Evolutionary conservation across 2,797 vertebrate species (phyloP).

Genomic region (Chrysocyon brachyurus): DNA sequence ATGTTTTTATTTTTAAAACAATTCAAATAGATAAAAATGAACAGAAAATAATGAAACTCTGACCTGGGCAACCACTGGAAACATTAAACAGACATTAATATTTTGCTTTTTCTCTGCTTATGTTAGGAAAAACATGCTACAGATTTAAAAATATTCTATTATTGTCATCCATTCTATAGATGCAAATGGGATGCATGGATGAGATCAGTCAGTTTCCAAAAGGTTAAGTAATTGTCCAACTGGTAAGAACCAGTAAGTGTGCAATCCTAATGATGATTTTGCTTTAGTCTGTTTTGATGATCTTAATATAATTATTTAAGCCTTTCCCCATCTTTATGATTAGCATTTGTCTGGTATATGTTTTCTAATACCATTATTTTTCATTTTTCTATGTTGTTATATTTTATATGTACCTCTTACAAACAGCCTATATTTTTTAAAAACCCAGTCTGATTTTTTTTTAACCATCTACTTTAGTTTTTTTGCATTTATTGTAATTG

Average conservation of each 20-base stretch:
- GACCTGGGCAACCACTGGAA: background rate
- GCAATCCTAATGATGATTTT: background rate
- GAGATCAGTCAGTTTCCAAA: background rate
- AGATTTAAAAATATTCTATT: background rate
- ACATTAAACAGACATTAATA: background rate
- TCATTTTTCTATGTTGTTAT: background rate
- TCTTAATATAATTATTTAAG: background rate
- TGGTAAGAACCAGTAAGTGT: background rate
- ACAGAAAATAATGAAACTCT: background rate
- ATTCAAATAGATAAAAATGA: background rate
- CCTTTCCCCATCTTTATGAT: background rate
- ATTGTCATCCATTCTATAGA: background rate
- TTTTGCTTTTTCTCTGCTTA: background rate
- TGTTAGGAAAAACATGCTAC: background rate
- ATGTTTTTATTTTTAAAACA: conserved; percentile 14
- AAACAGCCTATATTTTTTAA: background rate
- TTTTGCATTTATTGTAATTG: background rate
- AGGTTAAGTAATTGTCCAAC: background rate
- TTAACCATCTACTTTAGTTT: background rate
- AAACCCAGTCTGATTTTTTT: background rate
- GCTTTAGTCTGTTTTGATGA: background rate
- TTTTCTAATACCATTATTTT: background rate
- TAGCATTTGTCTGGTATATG: background rate
- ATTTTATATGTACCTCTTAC: background rate
- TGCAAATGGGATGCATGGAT: background rate